Percentiles rank a stretch among this genome's conserved stretches.
Conservation (phyloP, 2,113 vertebrate genomes). For the Hippocampus zosterae region DNA sequence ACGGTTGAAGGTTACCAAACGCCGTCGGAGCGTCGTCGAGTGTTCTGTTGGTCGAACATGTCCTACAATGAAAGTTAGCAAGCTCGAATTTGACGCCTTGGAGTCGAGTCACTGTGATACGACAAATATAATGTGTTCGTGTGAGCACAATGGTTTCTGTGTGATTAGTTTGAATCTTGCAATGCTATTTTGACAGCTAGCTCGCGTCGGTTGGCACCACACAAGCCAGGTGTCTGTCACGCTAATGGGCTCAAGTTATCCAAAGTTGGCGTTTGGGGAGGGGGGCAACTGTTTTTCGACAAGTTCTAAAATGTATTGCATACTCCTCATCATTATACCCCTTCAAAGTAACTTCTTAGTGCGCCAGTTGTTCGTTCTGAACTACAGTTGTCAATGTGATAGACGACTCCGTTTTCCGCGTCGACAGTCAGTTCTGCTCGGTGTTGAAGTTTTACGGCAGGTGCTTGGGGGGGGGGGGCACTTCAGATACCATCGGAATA, state of each 20-base stretch:
- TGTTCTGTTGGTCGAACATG: slow-evolving; percentile 29
- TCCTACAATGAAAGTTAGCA: slow-evolving; percentile 57
- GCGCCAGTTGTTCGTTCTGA: too few relatives aligned
- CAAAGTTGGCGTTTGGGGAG: slow-evolving; percentile 1
- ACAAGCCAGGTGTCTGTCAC: slow-evolving; percentile 36
- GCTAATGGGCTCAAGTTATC: slow-evolving; percentile 50
- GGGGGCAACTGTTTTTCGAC: background rate
- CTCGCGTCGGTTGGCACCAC: slow-evolving; percentile 13
- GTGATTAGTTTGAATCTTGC: background rate
- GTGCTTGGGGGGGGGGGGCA: background rate
- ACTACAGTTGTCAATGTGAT: background rate
- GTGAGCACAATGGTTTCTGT: background rate
- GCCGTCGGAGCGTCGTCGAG: slow-evolving; percentile 52
- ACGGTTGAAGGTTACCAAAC: slow-evolving; percentile 41
- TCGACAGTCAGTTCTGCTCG: background rate
- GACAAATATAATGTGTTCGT: background rate
- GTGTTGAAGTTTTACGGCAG: background rate
- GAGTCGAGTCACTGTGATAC: background rate
- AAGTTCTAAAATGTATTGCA: background rate
- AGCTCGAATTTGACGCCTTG: slow-evolving; percentile 31
- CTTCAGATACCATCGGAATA: background rate
- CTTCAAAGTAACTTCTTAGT: background rate
- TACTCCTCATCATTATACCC: background rate
- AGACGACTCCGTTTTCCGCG: background rate
- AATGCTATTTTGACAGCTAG: background rate